Base-by-base conservation (phyloP, 2,797 vertebrate genomes). In the Sebastes elongatus region DNA sequence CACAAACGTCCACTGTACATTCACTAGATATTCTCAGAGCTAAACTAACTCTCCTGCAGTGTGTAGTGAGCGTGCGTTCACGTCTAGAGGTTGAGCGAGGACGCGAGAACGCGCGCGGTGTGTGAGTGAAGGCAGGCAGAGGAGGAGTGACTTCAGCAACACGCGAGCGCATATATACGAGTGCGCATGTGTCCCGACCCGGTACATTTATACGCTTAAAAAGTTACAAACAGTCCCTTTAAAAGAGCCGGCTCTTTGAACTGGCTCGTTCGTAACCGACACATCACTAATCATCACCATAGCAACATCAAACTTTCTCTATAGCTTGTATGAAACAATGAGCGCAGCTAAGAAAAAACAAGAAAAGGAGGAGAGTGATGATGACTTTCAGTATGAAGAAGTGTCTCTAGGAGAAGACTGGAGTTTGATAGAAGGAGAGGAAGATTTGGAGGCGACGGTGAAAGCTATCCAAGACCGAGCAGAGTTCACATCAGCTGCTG, bases 331-430 rank as follows among this genome's bases (percentile, higher is more conserved):
- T 0, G 11, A 63, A 70, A 76, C 7, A 13, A 92, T 92, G 88
- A 74, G 69, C 7, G 13, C 57, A 27, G 2, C 16, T 1, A 23
- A 42, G 0, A 42, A 25, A 74, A 76, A 27, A 6, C 18, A 32
- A 5, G 52, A 63, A n/a, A 80, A 68, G 2, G 11, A 35, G 1
- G 23, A 11, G 2, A 6, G 10, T 3, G 90, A 95, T 20, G 95
- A 96, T 70, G 94, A 93, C 61, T 95, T 93, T 80, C 91, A 93
- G 30, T 96, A 93, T 77, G 96, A 97, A 84, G 96, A 97, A 89
- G 88, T 96, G 59, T 83, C 91, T 72, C 35, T 82, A 4, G 95
- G 93, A 79, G 96, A 96, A n/a, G 94, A 96, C 14, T 85, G 87
- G 62, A 93, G 91, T 77, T 71, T 95, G 68, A 88, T 85, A 13